Conservation (phyloP, 2,113 vertebrate species). For the Mastomys coucha region DNA sequence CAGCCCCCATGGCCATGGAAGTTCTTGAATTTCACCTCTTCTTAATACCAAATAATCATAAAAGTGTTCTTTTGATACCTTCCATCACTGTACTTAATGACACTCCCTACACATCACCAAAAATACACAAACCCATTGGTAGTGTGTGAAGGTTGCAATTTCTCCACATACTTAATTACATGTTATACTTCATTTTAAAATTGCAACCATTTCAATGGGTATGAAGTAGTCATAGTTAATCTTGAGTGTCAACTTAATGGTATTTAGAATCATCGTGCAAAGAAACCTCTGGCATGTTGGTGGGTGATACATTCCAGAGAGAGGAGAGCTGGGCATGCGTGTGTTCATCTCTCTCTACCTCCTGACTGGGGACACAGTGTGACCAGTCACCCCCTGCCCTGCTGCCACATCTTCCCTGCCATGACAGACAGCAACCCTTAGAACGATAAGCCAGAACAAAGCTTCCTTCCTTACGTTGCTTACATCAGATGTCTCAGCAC, state of each 20-base stretch:
- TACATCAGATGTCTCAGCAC: background rate
- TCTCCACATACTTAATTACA: background rate
- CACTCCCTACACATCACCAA: conserved; percentile 70
- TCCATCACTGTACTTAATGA: conserved; percentile 79
- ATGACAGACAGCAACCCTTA: background rate
- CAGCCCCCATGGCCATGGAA: too few species aligned
- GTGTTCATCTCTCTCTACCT: background rate
- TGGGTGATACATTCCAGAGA: background rate
- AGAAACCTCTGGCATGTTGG: background rate
- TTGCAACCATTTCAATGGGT: background rate
- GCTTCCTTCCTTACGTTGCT: background rate
- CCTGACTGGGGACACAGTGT: background rate
- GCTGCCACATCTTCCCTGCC: background rate
- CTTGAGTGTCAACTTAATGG: background rate
- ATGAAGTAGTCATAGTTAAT: background rate
- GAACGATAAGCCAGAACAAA: background rate
- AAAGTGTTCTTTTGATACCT: conserved; percentile 78
- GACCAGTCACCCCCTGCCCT: background rate
- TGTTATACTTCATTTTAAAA: background rate
- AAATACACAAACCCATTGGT: conserved; percentile 4
- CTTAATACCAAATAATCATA: conserved; percentile 70
- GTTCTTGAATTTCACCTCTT: conserved; percentile 33
- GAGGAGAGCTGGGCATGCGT: too few species aligned
- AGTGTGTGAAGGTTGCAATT: background rate
- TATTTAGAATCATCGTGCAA: background rate